Evolutionary conservation across 2,888 invertebrate species (phyloP).

Genomic region (Isotomurus palustris): DNA sequence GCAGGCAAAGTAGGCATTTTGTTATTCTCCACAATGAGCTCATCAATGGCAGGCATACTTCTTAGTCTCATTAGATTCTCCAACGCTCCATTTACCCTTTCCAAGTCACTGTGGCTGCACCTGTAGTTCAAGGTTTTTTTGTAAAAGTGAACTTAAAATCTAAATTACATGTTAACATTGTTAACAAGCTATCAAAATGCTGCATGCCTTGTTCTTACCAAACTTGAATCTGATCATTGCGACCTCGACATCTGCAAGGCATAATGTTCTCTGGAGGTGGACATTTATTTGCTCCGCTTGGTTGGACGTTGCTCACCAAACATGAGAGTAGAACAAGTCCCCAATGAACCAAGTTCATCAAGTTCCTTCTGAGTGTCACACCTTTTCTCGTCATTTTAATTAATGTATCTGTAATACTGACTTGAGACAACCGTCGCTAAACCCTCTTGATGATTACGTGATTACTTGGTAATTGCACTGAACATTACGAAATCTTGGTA

Average conservation of each 20-base stretch:
- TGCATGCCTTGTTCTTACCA: slow-evolving; percentile 66
- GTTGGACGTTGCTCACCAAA: slow-evolving; percentile 14
- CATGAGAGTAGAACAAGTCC: slow-evolving; percentile 11
- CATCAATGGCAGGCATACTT: slow-evolving; percentile 61
- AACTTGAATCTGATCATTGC: slow-evolving; percentile 75
- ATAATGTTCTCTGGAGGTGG: slow-evolving; percentile 71
- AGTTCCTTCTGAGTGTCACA: slow-evolving; percentile 9
- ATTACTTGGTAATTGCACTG: too few relatives aligned
- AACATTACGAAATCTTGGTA: too few relatives aligned
- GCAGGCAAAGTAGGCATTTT: slow-evolving; percentile 76
- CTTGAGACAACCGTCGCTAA: too few relatives aligned
- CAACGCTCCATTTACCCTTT: slow-evolving; percentile 45
- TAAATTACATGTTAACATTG: background rate
- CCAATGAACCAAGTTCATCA: background rate
- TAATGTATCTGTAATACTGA: too few relatives aligned
- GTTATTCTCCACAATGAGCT: slow-evolving; percentile 81
- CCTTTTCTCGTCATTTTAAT: slow-evolving; percentile 11
- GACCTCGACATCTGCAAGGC: slow-evolving; percentile 75
- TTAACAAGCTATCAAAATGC: background rate
- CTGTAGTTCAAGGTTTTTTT: slow-evolving; percentile 54
- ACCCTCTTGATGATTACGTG: too few relatives aligned
- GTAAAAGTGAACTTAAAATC: background rate
- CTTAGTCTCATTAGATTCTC: slow-evolving; percentile 46
- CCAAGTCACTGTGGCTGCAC: slow-evolving; percentile 85
- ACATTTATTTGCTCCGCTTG: slow-evolving; percentile 54